These are phyloP conservation scores for Toxonevra muliebris DNA, from an alignment of 2,888 invertebrate species.

Conservation along the genomic window DNA sequence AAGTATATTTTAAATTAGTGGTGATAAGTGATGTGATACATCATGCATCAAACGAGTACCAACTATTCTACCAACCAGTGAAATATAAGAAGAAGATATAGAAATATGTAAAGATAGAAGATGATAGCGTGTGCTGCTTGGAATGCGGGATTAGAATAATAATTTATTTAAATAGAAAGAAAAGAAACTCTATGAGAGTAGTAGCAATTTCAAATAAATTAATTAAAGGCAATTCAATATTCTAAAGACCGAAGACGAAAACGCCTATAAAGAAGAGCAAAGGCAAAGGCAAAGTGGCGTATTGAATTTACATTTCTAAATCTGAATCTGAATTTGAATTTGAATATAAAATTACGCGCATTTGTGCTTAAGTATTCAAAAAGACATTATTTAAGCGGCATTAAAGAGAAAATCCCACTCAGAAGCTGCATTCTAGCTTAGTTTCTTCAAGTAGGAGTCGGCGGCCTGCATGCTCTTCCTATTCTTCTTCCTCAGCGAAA, in stretches of 20 bases:
- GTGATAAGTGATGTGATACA: constrained; percentile 15
- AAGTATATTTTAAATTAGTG: constrained; percentile 20
- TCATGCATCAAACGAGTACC: not conserved
- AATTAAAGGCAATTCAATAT: not conserved
- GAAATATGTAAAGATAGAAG: not conserved
- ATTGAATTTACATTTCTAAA: constrained; percentile 43
- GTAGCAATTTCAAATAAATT: not conserved
- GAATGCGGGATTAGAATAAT: constrained; percentile 1
- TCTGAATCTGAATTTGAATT: constrained; percentile 42
- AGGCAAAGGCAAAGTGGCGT: constrained; percentile 19
- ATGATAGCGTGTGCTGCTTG: too few species aligned
- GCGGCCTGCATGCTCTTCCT: too few species aligned
- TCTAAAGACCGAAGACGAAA: too few species aligned
- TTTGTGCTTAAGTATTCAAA: not conserved
- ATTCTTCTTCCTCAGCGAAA: too few species aligned
- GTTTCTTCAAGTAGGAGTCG: not conserved
- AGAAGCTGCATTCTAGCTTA: not conserved
- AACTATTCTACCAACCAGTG: not conserved
- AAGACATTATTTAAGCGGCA: constrained; percentile 48
- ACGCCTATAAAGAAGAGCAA: too few species aligned
- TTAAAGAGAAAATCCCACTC: constrained; percentile 45
- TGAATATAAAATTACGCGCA: constrained; percentile 40
- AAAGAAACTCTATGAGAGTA: not conserved
- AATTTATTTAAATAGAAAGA: not conserved
- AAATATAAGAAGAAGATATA: not conserved